A percentile compares a stretch with the other conserved stretches of the same genome.
These are phyloP conservation scores for Orthonyx spaldingii DNA, from an alignment of 2,113 vertebrate species.

Conservation along the genomic window DNA sequence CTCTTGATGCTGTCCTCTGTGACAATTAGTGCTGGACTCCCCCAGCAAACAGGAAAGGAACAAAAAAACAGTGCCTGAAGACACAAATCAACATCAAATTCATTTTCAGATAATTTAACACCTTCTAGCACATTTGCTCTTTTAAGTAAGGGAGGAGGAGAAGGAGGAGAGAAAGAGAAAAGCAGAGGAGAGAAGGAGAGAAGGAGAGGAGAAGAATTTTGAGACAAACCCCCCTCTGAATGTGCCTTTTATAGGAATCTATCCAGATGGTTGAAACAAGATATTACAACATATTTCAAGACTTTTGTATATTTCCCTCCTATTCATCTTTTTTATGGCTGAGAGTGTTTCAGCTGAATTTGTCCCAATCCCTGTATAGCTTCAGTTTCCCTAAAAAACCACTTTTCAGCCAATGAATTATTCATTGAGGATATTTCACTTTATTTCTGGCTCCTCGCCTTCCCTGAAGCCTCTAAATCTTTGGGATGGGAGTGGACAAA, in stretches of 20 bases:
- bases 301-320: not conserved
- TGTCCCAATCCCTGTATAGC: constrained; percentile 10
- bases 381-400: constrained; percentile 30
- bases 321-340: constrained; percentile 43
- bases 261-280: not conserved
- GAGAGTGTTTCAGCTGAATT: constrained; percentile 5
- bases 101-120: not conserved
- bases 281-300: not conserved
- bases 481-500: not conserved
- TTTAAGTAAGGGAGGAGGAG: not conserved
- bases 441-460: not conserved
- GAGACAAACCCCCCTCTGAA: not conserved
- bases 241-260: not conserved
- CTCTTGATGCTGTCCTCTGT: not conserved
- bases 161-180: not conserved
- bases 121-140: not conserved
- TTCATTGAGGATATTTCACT: constrained; percentile 41
- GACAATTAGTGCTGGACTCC: not conserved
- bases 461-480: constrained; percentile 6
- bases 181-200: too few relatives aligned
- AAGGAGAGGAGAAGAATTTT: not conserved
- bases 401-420: constrained; percentile 40
- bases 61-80: not conserved
- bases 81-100: not conserved
- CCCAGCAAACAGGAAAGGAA: not conserved